A percentile compares a stretch with the other conserved stretches of the same genome.
Evolutionary conservation across 2,888 invertebrate species (phyloP).

Genomic region (Petrolisthes cinctipes): DNA sequence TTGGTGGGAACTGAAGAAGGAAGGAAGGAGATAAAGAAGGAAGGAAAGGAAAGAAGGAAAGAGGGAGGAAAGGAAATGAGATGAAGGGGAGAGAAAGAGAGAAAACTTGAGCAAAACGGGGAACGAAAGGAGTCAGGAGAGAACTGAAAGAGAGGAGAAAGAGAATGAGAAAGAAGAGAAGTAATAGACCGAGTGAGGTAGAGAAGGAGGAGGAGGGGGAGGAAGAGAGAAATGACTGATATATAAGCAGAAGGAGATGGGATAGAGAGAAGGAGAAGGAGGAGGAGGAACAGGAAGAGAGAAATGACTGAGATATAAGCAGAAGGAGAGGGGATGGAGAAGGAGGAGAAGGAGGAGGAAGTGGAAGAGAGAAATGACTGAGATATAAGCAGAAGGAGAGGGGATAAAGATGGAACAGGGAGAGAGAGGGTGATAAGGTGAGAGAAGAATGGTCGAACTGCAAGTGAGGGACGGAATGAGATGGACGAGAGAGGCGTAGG

Average conservation of each 20-base stretch:
- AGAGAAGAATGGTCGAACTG: not conserved
- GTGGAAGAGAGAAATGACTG: not conserved
- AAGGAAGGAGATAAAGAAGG: no score
- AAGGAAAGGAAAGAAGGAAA: no score
- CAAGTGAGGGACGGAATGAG: not conserved
- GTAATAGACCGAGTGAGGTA: constrained; percentile 17
- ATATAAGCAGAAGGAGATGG: no score
- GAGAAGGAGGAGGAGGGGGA: not conserved
- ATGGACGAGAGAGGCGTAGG: not conserved
- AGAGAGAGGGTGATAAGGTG: not conserved
- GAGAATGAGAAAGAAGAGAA: not conserved
- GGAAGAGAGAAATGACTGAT: not conserved
- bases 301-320: not conserved
- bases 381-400: not conserved
- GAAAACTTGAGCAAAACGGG: constrained; percentile 8
- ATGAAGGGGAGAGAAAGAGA: constrained; percentile 2
- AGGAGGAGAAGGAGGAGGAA: not conserved
- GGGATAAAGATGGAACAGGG: not conserved
- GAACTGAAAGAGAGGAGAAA: not conserved
- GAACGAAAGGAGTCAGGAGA: not conserved
- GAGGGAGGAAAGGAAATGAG: no score
- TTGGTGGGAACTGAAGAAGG: no score
- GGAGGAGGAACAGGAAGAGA: not conserved
- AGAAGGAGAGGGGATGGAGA: not conserved
- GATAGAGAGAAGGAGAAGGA: not conserved